Evolutionary conservation across 1,140 invertebrate genomes (phyloP).

Genomic region (Sipha flava): DNA sequence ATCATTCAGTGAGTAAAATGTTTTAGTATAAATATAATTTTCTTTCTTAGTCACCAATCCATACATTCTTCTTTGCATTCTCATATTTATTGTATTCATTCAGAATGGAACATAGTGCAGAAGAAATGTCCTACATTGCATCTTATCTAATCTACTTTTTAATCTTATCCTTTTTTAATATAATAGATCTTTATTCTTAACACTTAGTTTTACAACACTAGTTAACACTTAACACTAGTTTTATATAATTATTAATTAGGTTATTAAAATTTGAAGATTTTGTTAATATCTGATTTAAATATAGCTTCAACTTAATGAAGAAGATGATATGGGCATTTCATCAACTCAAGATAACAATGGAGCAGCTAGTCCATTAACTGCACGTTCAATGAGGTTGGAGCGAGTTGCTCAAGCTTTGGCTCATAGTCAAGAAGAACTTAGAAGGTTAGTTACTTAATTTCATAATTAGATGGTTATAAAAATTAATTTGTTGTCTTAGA

Average conservation of each 20-base stretch:
- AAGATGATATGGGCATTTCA: conserved; percentile 28
- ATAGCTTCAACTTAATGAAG: conserved; percentile 33
- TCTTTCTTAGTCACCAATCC: too few species aligned
- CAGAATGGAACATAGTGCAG: too few species aligned
- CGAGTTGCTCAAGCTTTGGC: conserved; percentile 74
- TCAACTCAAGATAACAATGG: conserved; percentile 39
- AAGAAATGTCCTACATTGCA: too few species aligned
- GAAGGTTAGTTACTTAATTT: conserved; percentile 49
- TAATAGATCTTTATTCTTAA: too few species aligned
- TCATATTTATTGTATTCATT: too few species aligned
- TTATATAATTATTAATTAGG: too few species aligned
- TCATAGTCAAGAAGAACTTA: conserved; percentile 77
- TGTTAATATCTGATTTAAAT: background rate
- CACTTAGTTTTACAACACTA: too few species aligned
- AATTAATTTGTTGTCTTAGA: background rate
- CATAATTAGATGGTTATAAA: background rate
- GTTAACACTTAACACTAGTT: too few species aligned
- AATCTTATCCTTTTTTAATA: too few species aligned
- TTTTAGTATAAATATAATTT: too few species aligned
- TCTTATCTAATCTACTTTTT: too few species aligned
- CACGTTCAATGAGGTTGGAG: conserved; percentile 74
- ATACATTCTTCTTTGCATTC: too few species aligned
- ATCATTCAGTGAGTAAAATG: conserved; percentile 61
- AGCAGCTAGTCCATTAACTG: conserved; percentile 72
- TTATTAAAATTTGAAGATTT: background rate